These are phyloP conservation scores for Aphelenchoides besseyi DNA, from an alignment of 1,140 invertebrate species.

Conservation along the genomic window DNA sequence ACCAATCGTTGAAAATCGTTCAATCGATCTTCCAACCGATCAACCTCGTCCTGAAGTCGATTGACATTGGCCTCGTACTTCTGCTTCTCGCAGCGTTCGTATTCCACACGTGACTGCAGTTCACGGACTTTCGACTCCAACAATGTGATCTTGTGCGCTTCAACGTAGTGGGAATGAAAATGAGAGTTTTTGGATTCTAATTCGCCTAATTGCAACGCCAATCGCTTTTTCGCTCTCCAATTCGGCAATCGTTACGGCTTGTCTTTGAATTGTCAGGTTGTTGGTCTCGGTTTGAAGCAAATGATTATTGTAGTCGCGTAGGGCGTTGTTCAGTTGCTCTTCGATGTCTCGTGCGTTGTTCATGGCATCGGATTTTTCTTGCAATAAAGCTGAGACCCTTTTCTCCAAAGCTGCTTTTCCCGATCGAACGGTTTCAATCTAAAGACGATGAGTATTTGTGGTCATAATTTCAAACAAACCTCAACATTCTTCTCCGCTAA, in stretches of 20 bases:
- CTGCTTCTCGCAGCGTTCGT: slow-evolving; percentile 12
- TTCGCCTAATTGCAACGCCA: slow-evolving; percentile 6
- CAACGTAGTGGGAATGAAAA: slow-evolving; percentile 13
- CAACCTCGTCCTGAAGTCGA: slow-evolving; percentile 12
- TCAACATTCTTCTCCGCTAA: slow-evolving; percentile 7
- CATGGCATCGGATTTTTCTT: slow-evolving; percentile 8
- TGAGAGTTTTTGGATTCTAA: not conserved
- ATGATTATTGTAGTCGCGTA: slow-evolving; percentile 6
- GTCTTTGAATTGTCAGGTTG: not conserved
- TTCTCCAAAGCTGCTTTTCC: slow-evolving; percentile 2
- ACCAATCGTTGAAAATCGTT: slow-evolving; percentile 5
- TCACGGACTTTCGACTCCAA: not conserved
- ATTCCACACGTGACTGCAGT: slow-evolving; percentile 9
- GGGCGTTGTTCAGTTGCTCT: slow-evolving; percentile 13
- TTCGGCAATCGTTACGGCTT: slow-evolving; percentile 15
- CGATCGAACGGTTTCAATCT: slow-evolving; percentile 16
- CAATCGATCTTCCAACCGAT: slow-evolving; percentile 14
- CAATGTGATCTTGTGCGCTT: slow-evolving; percentile 14
- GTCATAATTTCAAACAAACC: not conserved
- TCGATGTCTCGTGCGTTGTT: not conserved
- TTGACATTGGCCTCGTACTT: slow-evolving; percentile 1
- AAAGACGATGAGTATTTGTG: not conserved
- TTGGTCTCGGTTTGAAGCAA: slow-evolving; percentile 9
- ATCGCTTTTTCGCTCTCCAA: slow-evolving; percentile 9
- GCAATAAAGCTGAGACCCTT: not conserved